Base-by-base conservation (phyloP, 2,113 vertebrate genomes). In the Chaenogobius annularis region DNA sequence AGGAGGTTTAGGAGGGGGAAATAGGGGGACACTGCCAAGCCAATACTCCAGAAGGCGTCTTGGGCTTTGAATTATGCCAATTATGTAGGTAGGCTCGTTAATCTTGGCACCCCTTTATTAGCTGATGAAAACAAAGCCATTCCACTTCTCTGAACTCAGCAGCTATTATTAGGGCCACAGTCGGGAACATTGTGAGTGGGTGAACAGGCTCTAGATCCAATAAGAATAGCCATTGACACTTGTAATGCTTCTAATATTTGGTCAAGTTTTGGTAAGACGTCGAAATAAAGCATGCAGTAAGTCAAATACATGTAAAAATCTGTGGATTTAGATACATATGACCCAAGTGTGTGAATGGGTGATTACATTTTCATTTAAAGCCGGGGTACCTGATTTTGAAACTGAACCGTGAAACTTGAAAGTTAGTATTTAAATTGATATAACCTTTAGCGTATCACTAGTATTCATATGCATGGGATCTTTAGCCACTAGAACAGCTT, bases 111-210 rank as follows among this genome's bases (percentile, higher is more conserved):
- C 78, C 78, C 75, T 40, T 81, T 87, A 85, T 88, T 82, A 91
- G 86, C 82, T 72, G 87, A 89, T 87, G 88, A 91, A 89, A 91
- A 92, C 88, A 88, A 86, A 89, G 83, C 79, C 78, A 80, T 86
- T 85, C 67, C 62, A 75, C 71, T 81, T 80, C 76, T 65, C 70
- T 73, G 52, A 75, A 58, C 85, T 68, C 78, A 87, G 86, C 84
- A 83, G 90, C 81, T 75, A 78, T 88, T 85, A 89, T 88, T 88
- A 88, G 70, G 84, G 83, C 71, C 72, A 66, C 63, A 77, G 83
- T 69, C 4, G 66, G 71, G 82, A 73, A 72, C 59, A 31, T 63
- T n/a, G 61, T 68, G 77, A 70, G 85, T 83, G 88, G 86, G 88
- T 73, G 88, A 89, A 58, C 73, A 10, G 70, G 69, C 54, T 46